phyloP scores from a whole-genome alignment of 2,888 invertebrate species.

The Cosmorhoe ocellata region DNA sequence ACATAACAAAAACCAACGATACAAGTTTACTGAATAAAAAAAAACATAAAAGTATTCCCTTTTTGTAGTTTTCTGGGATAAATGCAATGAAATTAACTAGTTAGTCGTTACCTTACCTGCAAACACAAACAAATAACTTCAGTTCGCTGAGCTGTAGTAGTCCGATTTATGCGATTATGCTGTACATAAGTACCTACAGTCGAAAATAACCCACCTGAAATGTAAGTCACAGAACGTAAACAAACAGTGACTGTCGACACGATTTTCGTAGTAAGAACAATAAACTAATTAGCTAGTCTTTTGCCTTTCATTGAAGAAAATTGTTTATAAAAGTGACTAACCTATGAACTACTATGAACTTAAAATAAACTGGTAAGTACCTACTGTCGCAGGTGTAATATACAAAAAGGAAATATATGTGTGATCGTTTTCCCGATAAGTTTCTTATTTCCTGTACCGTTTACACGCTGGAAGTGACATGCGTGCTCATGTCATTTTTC shows the following conservation, averaged over 20 bases:
- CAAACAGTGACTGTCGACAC: too few species aligned
- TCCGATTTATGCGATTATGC: conserved; percentile 14
- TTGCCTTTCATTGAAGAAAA: too few species aligned
- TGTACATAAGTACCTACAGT: too few species aligned
- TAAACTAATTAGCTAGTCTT: too few species aligned
- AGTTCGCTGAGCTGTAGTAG: conserved; percentile 13
- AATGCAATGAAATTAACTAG: not conserved
- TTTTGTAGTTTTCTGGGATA: not conserved
- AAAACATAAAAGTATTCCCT: too few species aligned
- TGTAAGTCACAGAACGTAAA: not conserved
- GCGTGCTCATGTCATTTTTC: conserved; percentile 36
- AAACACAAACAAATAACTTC: conserved; percentile 5
- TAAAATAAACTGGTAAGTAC: too few species aligned
- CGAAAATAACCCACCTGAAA: conserved; percentile 13
- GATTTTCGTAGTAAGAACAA: too few species aligned
- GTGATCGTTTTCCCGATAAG: conserved; percentile 36
- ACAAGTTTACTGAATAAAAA: too few species aligned
- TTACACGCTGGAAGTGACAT: conserved; percentile 37
- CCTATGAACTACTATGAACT: too few species aligned
- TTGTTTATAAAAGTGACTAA: too few species aligned
- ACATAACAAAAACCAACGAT: not conserved
- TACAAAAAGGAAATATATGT: not conserved
- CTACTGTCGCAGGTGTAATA: too few species aligned
- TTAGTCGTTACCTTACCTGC: not conserved
- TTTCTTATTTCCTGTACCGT: conserved; percentile 39